These are phyloP conservation scores for Neolamprologus sp. DNA, from an alignment of 2,113 vertebrate species.

Conservation along the genomic window DNA sequence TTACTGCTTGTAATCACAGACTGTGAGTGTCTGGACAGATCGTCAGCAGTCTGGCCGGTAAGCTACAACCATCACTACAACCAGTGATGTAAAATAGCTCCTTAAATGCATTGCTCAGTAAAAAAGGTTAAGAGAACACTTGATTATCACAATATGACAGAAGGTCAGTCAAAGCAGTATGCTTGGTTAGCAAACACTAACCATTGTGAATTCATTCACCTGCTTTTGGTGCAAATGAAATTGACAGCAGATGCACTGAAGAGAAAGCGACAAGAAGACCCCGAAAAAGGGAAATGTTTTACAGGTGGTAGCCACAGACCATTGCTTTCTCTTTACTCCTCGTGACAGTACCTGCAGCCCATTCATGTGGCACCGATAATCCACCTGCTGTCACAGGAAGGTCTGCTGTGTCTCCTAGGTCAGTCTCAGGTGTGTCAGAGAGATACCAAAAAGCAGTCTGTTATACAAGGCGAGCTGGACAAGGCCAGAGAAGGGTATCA, in stretches of 20 bases:
- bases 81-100: background rate
- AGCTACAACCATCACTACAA: background rate
- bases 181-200: background rate
- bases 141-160: background rate
- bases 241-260: background rate
- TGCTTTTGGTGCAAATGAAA: background rate
- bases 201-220: background rate
- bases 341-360: background rate
- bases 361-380: background rate
- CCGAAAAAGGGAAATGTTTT: background rate
- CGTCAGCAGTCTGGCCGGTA: background rate
- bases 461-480: background rate
- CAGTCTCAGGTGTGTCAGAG: background rate
- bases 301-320: background rate
- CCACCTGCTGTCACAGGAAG: background rate
- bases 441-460: background rate
- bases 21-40: background rate
- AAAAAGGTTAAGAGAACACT: background rate
- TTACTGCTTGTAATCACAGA: background rate
- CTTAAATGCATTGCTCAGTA: background rate
- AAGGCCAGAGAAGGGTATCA: background rate
- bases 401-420: background rate
- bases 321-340: background rate
- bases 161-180: background rate
- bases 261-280: background rate